Evolutionary conservation across 2,888 invertebrate species (phyloP), one percentile per base, ranked within the genome.

Genomic region (Lasioglossum zephyrum): DNA sequence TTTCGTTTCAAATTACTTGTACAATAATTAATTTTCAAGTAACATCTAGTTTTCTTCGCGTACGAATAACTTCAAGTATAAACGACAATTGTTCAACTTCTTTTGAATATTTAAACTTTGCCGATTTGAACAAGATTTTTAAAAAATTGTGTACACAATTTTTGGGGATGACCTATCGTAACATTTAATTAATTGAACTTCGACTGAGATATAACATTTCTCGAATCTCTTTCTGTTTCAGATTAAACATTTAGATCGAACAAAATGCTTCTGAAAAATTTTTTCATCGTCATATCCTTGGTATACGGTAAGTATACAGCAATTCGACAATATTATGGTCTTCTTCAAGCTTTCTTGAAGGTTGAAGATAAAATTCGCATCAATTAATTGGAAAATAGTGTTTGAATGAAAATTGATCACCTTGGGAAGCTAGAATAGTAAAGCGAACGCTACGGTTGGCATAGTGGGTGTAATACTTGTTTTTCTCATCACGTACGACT

Each of bases 251-350:
- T 90, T 81, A 89, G 86, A 87, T 82, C 92, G 89, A 92, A 63
- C 82, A 88, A 81, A 86, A 95, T 95, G 95, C 91, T 90, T 89
- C 82, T 90, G 86, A 94, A 92, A 89, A 90, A 93, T 88, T 88
- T 93, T 39, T 81, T 91, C 81, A 90, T 91, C 85, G 89, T 92
- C 85, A 86, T 92, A 79, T 88, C 90, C 86, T 90, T 94, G 80
- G 91, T 92, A 76, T 92, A 91, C 77, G 93, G 95, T 95, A 87
- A 84, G 85, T 88, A 41, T 77, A 49, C n/a, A 5, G 11, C 49
- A 13, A 47, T 41, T 6, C 60, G 53, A 9, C 8, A 60, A 60
- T 60, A 13, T 60, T 26, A n/a, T 60, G 13, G 9, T 26, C 4
- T 26, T 60, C 26, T 13, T 13, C 22, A 22, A 22, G 2, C 18